A percentile compares a stretch with the other conserved stretches of the same genome.
These are phyloP conservation scores for Rousettus madagascariensis DNA, from an alignment of 2,797 vertebrate species.

Conservation along the genomic window DNA sequence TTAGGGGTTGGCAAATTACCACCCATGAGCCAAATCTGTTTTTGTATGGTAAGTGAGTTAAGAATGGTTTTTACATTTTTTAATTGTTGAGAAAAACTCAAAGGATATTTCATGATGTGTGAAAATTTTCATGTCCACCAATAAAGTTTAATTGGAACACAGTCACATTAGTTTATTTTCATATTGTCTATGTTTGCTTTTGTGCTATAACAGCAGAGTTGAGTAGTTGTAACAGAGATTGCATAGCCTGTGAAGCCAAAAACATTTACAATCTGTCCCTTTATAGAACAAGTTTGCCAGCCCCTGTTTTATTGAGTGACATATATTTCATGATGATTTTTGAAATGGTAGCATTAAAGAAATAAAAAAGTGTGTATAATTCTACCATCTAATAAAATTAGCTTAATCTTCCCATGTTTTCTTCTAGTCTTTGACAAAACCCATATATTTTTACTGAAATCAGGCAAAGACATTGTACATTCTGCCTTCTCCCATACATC, in stretches of 20 bases:
- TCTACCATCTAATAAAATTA: not conserved
- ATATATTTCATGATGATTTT: not conserved
- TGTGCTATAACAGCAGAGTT: not conserved
- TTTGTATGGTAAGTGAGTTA: not conserved
- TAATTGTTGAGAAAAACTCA: not conserved
- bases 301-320: not conserved
- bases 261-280: not conserved
- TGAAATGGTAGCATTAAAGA: not conserved
- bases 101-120: not conserved
- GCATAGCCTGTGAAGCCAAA: not conserved
- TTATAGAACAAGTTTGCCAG: not conserved
- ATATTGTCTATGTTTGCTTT: not conserved
- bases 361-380: not conserved
- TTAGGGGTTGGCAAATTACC: not conserved
- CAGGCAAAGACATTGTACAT: not conserved
- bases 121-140: not conserved
- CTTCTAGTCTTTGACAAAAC: not conserved
- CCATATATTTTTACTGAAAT: conserved; percentile 19
- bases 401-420: not conserved
- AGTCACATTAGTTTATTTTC: not conserved
- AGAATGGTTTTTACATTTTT: not conserved
- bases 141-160: not conserved
- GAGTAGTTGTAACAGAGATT: not conserved
- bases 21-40: not conserved
- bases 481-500: not conserved